phyloP scores from a whole-genome alignment of 2,888 invertebrate species.

The Drosophila monieri region DNA sequence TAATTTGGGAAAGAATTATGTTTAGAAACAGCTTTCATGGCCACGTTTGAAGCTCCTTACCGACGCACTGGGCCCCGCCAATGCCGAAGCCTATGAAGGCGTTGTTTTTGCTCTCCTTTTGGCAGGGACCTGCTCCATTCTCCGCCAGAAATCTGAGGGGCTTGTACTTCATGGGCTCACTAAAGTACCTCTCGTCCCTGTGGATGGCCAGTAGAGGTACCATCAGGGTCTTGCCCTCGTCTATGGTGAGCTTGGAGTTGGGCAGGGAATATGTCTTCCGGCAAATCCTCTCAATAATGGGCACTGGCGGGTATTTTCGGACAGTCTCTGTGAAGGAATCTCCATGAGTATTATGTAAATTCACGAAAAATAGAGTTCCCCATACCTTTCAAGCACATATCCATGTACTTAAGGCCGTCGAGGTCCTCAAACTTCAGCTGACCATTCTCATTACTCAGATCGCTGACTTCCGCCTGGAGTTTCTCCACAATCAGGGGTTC shows the following conservation, averaged over 20 bases:
- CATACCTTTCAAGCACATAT: constrained; percentile 83
- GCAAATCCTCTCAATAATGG: constrained; percentile 83
- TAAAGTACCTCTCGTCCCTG: constrained; percentile 83
- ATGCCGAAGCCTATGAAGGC: constrained; percentile 82
- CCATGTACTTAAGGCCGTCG: constrained; percentile 83
- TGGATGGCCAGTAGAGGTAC: constrained; percentile 84
- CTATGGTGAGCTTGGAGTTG: constrained; percentile 75
- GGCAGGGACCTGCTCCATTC: constrained; percentile 38
- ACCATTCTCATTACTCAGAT: constrained; percentile 54
- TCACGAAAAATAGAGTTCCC: too few species aligned
- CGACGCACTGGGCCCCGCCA: constrained; percentile 83
- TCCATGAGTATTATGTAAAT: neutral
- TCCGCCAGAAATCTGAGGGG: constrained; percentile 83
- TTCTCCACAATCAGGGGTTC: constrained; percentile 82
- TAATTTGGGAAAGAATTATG: constrained; percentile 2
- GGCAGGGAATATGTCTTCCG: constrained; percentile 81
- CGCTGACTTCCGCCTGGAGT: constrained; percentile 80
- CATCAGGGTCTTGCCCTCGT: constrained; percentile 81
- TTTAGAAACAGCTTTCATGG: constrained; percentile 1
- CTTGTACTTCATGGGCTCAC: constrained; percentile 83
- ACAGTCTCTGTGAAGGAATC: constrained; percentile 76
- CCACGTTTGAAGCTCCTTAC: constrained; percentile 61
- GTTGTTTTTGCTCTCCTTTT: constrained; percentile 16
- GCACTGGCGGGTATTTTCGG: constrained; percentile 84
- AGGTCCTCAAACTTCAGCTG: constrained; percentile 81